Evolutionary conservation across 2,113 vertebrate species (phyloP), one percentile per base, ranked within the genome.

Genomic region (Sclerurus mexicanus): DNA sequence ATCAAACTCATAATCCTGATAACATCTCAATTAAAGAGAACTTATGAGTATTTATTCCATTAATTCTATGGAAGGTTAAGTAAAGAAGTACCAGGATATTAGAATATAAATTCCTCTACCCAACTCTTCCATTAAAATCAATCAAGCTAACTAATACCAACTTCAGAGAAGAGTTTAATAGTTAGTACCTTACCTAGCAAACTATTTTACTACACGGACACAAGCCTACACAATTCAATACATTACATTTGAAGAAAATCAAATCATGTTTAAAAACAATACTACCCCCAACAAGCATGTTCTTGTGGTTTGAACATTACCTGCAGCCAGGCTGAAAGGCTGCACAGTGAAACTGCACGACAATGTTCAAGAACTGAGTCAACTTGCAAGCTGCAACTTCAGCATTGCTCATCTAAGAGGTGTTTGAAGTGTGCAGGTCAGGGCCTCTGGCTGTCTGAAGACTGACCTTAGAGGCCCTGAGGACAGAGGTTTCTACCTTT

Each of bases 381-480:
- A 89, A 16, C 7, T 14, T 79, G 81, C 33, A 68, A 67, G 58
- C 1, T 73, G 58, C 58, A 88, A 27, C 46, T 83, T 27, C 39
- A 82, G 78, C 58, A 75, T 28, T 0, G 2, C n/a, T 55, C 33
- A n/a, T 23, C 68, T 14, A 40, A 55, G 30, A 66, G 46, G 75
- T 15, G n/a, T 35, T 46, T 77, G 79, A 71, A 77, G 68, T 1
- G 25, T 40, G 53, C 79, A 55, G 46, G 12, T 56, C 87, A 78
- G 21, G 69, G 42, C 69, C 84, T 83, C 44, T 40, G 35, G 3
- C n/a, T 82, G 27, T 33, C 9, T 75, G 66, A 79, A 82, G 22
- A 42, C 23, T 56, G 78, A 85, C 66, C 73, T 62, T 2, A 22
- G 49, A 58, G 40, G 28, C 56, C 33, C 39, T 0, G 0, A 7